Base-by-base conservation (phyloP, 2,888 invertebrate genomes). In the Tetanocera ferruginea region DNA sequence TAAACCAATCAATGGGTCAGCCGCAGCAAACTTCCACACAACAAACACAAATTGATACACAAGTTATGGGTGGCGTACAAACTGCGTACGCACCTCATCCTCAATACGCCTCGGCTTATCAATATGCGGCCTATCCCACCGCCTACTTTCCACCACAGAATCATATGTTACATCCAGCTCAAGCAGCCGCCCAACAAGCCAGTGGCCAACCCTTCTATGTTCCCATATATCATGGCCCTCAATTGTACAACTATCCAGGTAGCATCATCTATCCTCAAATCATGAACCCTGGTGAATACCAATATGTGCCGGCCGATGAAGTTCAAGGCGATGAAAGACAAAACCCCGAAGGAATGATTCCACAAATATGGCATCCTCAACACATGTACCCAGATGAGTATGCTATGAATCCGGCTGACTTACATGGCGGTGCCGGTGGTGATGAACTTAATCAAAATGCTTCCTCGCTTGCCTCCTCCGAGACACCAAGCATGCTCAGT, bases 361-460 rank as follows among this genome's bases (percentile, higher is more conserved):
- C 85, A 5, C 88, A 83, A 52, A 79, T 90, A 31, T 89, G 89
- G 89, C 88, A 89, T 78, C 81, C 83, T 19, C 84, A 84, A 3
- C 85, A 83, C 8, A 86, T 90, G 76, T 89, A 88, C 81, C 74
- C 85, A 4, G 89, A 89, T 9, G 89, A 89, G 11, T 90, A 88
- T 80, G 85, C 80, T 9, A 83, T 82, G 78, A 82, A 76, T 76
- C 67, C 80, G 9, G 83, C 82, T 25, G 85, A 83, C 11, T 81
- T 86, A 80, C 83, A 81, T 78, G 82, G 81, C 17, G 81, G 80
- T 8, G 82, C 83, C 19, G 82, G 82, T 37, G 55, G 76, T 19
- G 89, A 90, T 74, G 90, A 89, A 77, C 82, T 88, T 14, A 89
- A 88, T 83, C 89, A 89, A 55, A 89, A 88, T 78, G 85, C 84